Evolutionary conservation across 2,888 invertebrate species (phyloP).

Genomic region (Stegana nigrithorax): DNA sequence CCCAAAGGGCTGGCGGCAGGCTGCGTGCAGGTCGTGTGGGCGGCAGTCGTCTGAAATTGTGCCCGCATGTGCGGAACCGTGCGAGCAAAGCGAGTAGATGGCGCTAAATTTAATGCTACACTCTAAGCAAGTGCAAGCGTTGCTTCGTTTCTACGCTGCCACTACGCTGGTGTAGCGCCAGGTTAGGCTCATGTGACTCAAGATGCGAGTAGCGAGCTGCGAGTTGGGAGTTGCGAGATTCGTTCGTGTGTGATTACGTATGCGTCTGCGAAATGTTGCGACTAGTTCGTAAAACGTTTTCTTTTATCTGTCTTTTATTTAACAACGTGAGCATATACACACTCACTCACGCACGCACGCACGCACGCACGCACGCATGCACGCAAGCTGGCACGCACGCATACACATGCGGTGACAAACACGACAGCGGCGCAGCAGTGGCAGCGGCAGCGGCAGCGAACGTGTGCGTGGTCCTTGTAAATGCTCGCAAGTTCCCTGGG

Average conservation of each 20-base stretch:
- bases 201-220: too few species aligned
- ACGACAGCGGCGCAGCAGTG: too few species aligned
- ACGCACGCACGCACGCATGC: neutral
- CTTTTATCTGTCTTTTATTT: slow-evolving; percentile 2
- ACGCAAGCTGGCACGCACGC: neutral
- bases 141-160: neutral
- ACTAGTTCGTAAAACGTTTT: slow-evolving; percentile 12
- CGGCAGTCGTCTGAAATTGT: neutral
- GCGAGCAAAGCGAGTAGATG: neutral
- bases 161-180: too few species aligned
- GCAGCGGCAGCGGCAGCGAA: too few species aligned
- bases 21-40: too few species aligned
- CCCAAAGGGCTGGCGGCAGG: too few species aligned
- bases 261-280: neutral
- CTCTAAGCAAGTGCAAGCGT: neutral
- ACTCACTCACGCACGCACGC: neutral
- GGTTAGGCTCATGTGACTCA: neutral
- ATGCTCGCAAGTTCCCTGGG: neutral
- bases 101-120: neutral
- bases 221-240: too few species aligned
- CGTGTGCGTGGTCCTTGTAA: neutral
- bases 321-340: too few species aligned
- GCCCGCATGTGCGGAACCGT: neutral
- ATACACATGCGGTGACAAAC: neutral
- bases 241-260: neutral